phyloP scores from a whole-genome alignment of 1,140 invertebrate species.

The Drosophila navojoa region DNA sequence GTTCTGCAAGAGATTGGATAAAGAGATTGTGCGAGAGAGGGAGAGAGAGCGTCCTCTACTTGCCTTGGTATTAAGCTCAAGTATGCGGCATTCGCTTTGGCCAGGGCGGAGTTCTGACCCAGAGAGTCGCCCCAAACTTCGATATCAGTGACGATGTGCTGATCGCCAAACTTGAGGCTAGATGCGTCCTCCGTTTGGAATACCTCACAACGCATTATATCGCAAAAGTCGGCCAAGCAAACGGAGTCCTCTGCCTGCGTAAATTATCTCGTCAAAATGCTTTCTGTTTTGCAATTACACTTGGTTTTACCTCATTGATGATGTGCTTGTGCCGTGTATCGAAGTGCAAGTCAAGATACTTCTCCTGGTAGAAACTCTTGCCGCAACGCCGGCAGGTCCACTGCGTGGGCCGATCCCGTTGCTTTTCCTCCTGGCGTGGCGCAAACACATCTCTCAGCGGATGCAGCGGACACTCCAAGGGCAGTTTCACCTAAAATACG shows the following conservation, averaged over 20 bases:
- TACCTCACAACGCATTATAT: constrained; percentile 97
- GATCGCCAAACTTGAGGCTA: constrained; percentile 84
- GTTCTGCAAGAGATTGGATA: constrained; percentile 46
- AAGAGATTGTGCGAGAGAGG: too few species aligned
- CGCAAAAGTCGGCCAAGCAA: constrained; percentile 96
- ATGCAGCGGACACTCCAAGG: constrained; percentile 95
- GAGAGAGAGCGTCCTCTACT: background rate
- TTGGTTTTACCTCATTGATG: constrained; percentile 90
- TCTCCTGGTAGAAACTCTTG: constrained; percentile 94
- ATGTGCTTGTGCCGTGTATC: constrained; percentile 93
- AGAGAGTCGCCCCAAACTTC: constrained; percentile 89
- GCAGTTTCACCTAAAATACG: constrained; percentile 86
- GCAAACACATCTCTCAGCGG: constrained; percentile 93
- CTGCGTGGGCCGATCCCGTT: constrained; percentile 91
- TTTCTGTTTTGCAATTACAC: background rate
- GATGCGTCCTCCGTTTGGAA: constrained; percentile 89
- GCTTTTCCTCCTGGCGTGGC: constrained; percentile 92
- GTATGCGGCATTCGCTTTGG: constrained; percentile 85
- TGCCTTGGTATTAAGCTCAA: constrained; percentile 83
- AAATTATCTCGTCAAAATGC: background rate
- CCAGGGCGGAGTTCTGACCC: constrained; percentile 87
- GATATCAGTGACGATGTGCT: constrained; percentile 88
- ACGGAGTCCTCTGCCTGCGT: constrained; percentile 93
- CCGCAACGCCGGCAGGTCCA: constrained; percentile 97
- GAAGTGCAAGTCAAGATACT: constrained; percentile 94